phyloP scores from a whole-genome alignment of 2,113 vertebrate species.

The Lipophrys pholis region DNA sequence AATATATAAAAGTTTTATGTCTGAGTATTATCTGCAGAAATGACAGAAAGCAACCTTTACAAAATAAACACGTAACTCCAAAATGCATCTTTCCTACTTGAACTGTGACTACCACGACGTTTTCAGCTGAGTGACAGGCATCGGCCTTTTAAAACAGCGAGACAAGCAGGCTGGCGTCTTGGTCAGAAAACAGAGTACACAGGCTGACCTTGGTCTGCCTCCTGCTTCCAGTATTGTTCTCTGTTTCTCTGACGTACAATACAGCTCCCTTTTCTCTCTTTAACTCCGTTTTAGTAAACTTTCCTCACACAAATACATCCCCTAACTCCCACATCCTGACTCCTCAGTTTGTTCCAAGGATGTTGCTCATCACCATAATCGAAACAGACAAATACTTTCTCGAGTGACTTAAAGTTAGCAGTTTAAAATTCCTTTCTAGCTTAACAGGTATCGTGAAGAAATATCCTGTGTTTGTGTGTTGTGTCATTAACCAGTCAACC shows the following conservation, averaged over 20 bases:
- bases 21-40: neutral
- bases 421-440: no score
- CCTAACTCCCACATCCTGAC: conserved; percentile 58
- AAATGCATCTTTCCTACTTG: neutral
- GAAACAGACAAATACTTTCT: conserved; percentile 5
- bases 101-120: neutral
- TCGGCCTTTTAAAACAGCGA: conserved; percentile 14
- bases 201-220: conserved; percentile 70
- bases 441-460: no score
- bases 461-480: no score
- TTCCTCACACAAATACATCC: conserved; percentile 44
- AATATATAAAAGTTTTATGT: no score
- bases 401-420: neutral
- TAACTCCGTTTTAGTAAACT: conserved; percentile 60
- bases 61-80: no score
- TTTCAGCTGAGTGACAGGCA: neutral
- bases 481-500: no score
- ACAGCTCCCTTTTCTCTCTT: conserved; percentile 65
- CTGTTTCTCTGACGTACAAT: conserved; percentile 68
- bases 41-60: no score
- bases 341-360: conserved; percentile 66
- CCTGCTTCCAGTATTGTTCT: conserved; percentile 75
- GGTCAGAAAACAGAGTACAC: conserved; percentile 27
- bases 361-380: conserved; percentile 33
- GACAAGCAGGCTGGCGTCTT: conserved; percentile 42